Evolutionary conservation across 2,113 vertebrate species (phyloP), one percentile per base, ranked within the genome.

Genomic region (Oenanthe oenanthe): DNA sequence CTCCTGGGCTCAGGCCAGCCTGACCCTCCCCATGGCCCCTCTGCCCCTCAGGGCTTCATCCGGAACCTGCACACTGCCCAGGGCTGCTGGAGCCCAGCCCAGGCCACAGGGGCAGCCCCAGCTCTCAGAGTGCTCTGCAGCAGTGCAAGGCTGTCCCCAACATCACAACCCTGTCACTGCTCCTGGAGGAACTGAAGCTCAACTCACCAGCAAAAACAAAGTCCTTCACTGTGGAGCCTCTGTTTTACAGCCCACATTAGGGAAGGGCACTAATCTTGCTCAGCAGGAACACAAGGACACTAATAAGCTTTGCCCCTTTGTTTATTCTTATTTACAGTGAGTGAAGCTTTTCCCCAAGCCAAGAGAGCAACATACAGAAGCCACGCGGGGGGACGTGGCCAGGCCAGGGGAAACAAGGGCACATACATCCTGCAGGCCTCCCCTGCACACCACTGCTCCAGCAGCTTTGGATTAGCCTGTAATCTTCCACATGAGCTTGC

Each of bases 231-330:
- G 78, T 88, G 72, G 51, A 96, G 75, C 26, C 88, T 95, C 92
- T 88, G 47, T 50, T 93, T 88, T 77, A 92, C 17, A 22, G 72
- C 60, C 24, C 71, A 72, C 47, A 25, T 62, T 62, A 90, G 38
- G 85, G 56, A 92, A 90, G 53, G 91, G 79, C 91, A 67, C 78
- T 96, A 96, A 97, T 96, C 97, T 95, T 40, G 42, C 87, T 85
- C 85, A 94, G 91, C 5, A 4, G 61, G 38, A 88, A 81, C 75
- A 92, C 47, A 89, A 93, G 85, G 57, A 91, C 83, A 82, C 54
- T 96, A 96, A 96, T 91, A 93, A 95, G 92, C 94, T 95, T 97
- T 96, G 58, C 57, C 68, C 50, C 76, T 86, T 84, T 92, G 81
- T 76, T 94, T 80, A 91, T 92, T 91, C 87, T 85, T 70, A 58